Conservation (phyloP, 2,113 vertebrate genomes). For the Protomyctophum bolini region DNA sequence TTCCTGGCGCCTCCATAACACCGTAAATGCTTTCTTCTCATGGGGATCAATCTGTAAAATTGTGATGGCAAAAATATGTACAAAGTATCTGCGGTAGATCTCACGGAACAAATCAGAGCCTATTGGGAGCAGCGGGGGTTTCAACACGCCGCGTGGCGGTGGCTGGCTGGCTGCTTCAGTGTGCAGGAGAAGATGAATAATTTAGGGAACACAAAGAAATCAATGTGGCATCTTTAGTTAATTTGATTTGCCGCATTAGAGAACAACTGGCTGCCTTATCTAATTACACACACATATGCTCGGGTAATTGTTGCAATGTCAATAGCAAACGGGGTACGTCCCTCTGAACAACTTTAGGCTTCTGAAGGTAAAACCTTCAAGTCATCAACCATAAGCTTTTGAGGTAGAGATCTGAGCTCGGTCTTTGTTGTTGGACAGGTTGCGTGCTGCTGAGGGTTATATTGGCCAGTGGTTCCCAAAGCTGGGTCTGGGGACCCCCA, state of each 20-base stretch:
- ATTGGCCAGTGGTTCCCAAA: too few relatives aligned
- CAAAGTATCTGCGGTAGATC: conserved; percentile 37
- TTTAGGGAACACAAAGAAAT: conserved; percentile 78
- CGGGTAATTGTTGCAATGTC: conserved; percentile 74
- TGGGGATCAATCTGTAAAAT: conserved; percentile 56
- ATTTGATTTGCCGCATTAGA: conserved; percentile 80
- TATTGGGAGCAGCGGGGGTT: conserved; percentile 44
- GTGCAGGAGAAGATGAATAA: conserved; percentile 76
- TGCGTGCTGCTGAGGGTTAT: too few relatives aligned
- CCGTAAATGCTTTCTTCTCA: conserved; percentile 41
- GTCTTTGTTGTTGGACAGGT: conserved; percentile 1
- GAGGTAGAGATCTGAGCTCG: conserved; percentile 32
- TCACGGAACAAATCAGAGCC: conserved; percentile 47
- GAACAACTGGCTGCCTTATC: conserved; percentile 77
- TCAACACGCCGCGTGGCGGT: conserved; percentile 59
- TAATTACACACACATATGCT: conserved; percentile 78
- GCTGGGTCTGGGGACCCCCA: too few relatives aligned
- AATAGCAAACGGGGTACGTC: conserved; percentile 69
- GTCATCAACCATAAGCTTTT: conserved; percentile 33
- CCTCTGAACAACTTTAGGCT: conserved; percentile 57
- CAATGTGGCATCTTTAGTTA: conserved; percentile 79
- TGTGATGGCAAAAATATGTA: conserved; percentile 42
- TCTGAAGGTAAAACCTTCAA: conserved; percentile 38
- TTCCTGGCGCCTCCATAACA: conserved; percentile 53
- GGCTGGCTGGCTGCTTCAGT: conserved; percentile 59